Evolutionary conservation across 1,140 invertebrate genomes (phyloP).

Genomic region (Hormaphis cornu): DNA sequence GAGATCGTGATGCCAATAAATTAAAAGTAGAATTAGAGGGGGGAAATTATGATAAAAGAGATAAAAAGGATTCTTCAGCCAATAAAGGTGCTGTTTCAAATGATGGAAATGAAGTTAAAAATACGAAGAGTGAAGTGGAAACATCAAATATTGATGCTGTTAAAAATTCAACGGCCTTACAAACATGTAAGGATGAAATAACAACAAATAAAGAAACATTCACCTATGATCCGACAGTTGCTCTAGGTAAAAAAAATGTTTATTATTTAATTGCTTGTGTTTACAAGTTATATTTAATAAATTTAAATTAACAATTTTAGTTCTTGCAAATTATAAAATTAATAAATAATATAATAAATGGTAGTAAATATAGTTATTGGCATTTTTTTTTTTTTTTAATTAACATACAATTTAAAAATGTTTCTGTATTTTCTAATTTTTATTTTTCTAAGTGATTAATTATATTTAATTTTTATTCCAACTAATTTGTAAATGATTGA

Average conservation of each 20-base stretch:
- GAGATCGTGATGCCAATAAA: conserved; percentile 7
- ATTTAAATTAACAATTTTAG: too few relatives aligned
- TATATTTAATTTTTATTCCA: too few relatives aligned
- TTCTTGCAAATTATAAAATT: too few relatives aligned
- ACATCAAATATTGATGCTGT: not conserved
- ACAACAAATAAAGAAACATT: not conserved
- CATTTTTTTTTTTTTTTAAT: too few relatives aligned
- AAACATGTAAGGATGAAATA: not conserved
- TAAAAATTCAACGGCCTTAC: not conserved
- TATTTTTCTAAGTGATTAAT: too few relatives aligned
- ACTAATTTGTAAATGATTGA: too few relatives aligned
- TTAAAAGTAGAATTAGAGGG: conserved; percentile 22
- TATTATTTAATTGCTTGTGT: too few relatives aligned
- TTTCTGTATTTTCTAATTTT: too few relatives aligned
- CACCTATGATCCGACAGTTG: conserved; percentile 18
- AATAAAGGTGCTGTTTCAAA: not conserved
- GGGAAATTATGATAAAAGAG: not conserved
- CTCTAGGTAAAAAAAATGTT: conserved; percentile 5
- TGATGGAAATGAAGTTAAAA: not conserved
- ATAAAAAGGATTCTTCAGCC: not conserved
- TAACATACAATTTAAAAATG: too few relatives aligned
- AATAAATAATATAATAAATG: too few relatives aligned
- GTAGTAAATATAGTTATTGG: too few relatives aligned
- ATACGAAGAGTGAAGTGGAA: not conserved
- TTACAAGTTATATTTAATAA: too few relatives aligned